A percentile compares a stretch with the other conserved stretches of the same genome.
Evolutionary conservation across 2,797 vertebrate species (phyloP).

Genomic region (Streptopelia turtur): DNA sequence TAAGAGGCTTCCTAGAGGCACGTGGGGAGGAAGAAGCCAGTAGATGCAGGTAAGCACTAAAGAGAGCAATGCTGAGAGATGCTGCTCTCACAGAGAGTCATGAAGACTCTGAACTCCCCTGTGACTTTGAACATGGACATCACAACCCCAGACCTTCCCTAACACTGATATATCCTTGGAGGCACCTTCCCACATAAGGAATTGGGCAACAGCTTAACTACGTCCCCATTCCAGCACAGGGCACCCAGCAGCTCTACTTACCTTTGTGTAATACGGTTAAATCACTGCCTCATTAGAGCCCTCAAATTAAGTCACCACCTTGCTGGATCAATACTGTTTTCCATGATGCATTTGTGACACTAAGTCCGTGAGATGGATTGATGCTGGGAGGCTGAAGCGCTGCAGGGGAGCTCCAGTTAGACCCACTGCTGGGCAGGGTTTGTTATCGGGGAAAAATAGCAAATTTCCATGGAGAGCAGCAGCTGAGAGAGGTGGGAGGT

Average conservation of each 20-base stretch:
- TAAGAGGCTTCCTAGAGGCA: not conserved
- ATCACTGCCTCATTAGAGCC: slow-evolving; percentile 42
- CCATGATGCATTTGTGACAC: slow-evolving; percentile 56
- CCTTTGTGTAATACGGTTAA: slow-evolving; percentile 35
- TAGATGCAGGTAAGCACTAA: not conserved
- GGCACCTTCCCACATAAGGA: not conserved
- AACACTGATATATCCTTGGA: not conserved
- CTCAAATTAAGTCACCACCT: slow-evolving; percentile 60
- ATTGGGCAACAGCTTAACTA: not conserved
- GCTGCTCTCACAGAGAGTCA: not conserved
- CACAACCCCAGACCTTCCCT: not conserved
- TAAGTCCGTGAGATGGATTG: slow-evolving; percentile 13
- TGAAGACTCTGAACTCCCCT: not conserved
- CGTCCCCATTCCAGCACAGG: not conserved
- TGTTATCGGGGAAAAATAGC: not conserved
- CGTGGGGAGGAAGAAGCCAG: not conserved
- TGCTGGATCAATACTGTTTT: slow-evolving; percentile 57
- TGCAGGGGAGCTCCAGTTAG: not conserved
- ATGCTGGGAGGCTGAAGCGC: slow-evolving; percentile 7
- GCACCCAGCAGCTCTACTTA: slow-evolving; percentile 12
- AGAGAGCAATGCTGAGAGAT: not conserved
- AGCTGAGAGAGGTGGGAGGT: not conserved
- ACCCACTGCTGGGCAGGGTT: not conserved
- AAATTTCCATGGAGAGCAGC: not conserved
- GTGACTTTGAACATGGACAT: not conserved